Percentiles rank a stretch among this genome's conserved stretches.
These are phyloP conservation scores for Forbesichthys papilliferus DNA, from an alignment of 2,113 vertebrate genomes.

Conservation along the genomic window DNA sequence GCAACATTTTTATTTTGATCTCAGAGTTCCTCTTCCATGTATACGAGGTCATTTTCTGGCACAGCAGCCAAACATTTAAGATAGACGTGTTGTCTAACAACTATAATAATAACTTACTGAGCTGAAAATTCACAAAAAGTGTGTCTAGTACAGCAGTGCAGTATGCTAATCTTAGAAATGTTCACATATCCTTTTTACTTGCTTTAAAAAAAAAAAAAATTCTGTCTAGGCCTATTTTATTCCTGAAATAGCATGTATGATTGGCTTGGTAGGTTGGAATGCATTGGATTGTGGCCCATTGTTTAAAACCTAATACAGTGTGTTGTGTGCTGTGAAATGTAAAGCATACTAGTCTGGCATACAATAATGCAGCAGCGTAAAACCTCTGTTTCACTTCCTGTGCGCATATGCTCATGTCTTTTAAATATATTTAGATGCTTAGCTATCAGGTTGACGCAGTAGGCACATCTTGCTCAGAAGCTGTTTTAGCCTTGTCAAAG, in stretches of 20 bases:
- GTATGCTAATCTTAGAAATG: conserved; percentile 26
- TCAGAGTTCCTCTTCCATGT: neutral
- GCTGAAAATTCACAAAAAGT: neutral
- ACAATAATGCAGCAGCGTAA: conserved; percentile 4
- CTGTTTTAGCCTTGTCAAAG: conserved; percentile 40
- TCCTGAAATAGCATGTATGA: conserved; percentile 1
- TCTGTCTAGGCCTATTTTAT: conserved; percentile 3
- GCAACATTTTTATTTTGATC: conserved; percentile 29
- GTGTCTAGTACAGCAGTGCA: neutral
- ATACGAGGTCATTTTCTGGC: neutral
- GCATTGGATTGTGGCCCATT: too few relatives aligned
- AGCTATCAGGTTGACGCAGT: conserved; percentile 36
- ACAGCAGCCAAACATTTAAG: neutral
- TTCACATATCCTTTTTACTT: conserved; percentile 40
- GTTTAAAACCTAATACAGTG: neutral
- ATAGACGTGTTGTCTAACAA: too few relatives aligned
- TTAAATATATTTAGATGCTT: conserved; percentile 34
- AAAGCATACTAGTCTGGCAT: too few relatives aligned
- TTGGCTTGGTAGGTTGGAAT: neutral
- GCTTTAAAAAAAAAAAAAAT: neutral
- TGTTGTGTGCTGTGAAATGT: neutral
- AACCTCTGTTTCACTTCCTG: conserved; percentile 29
- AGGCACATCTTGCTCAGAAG: conserved; percentile 28
- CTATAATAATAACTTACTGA: too few relatives aligned
- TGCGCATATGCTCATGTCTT: conserved; percentile 18